phyloP scores from a whole-genome alignment of 1,140 invertebrate genomes.

The Hesperophylax magnus region DNA sequence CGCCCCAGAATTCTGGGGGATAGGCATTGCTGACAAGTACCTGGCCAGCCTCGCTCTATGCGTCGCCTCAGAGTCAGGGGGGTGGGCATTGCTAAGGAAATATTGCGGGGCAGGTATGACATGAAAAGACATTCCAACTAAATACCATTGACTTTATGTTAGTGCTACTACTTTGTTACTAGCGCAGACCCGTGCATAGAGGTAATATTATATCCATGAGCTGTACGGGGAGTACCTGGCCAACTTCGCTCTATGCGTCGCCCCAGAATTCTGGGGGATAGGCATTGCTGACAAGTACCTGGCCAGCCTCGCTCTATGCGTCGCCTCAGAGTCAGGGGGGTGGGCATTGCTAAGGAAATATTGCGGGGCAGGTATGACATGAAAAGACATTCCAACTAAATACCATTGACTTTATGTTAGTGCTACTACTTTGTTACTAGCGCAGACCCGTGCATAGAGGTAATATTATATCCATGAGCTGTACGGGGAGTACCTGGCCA shows the following conservation, averaged over 20 bases:
- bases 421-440: too few relatives aligned
- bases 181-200: too few relatives aligned
- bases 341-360: conserved; percentile 47
- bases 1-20: too few relatives aligned
- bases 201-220: conserved; percentile 39
- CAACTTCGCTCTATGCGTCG: too few relatives aligned
- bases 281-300: conserved; percentile 35
- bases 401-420: too few relatives aligned
- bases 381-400: too few relatives aligned
- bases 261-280: too few relatives aligned
- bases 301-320: conserved; percentile 42
- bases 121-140: too few relatives aligned
- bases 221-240: conserved; percentile 44
- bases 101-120: conserved; percentile 31
- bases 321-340: conserved; percentile 42
- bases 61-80: conserved; percentile 43
- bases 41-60: conserved; percentile 43
- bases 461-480: conserved; percentile 41
- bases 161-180: too few relatives aligned
- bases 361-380: conserved; percentile 18
- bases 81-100: conserved; percentile 44
- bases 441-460: too few relatives aligned
- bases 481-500: conserved; percentile 43
- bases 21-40: too few relatives aligned
- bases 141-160: too few relatives aligned